Percentiles rank a stretch among this genome's conserved stretches.
Conservation (phyloP, 2,888 invertebrate genomes). For the Drosophila hawaiiensis region DNA sequence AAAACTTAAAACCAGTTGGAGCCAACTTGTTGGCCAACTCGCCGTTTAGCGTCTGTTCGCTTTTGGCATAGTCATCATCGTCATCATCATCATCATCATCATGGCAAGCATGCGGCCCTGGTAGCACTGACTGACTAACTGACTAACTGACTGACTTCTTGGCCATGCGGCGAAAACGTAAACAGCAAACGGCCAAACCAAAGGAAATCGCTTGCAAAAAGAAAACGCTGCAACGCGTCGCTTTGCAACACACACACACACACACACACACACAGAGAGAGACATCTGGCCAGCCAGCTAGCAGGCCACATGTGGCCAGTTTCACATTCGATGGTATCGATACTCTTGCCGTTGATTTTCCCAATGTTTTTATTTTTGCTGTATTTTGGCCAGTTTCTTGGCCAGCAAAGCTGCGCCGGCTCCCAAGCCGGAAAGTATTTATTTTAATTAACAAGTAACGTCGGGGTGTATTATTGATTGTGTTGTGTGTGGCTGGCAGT, state of each 20-base stretch:
- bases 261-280: neutral
- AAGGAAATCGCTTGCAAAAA: conserved; percentile 55
- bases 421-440: conserved; percentile 75
- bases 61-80: conserved; percentile 70
- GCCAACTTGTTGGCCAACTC: conserved; percentile 62
- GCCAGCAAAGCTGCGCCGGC: conserved; percentile 27
- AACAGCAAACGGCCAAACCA: conserved; percentile 47
- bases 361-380: conserved; percentile 11
- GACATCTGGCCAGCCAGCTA: neutral
- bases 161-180: conserved; percentile 57
- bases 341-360: conserved; percentile 40
- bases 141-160: conserved; percentile 68
- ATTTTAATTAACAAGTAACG: conserved; percentile 75
- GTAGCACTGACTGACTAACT: conserved; percentile 68
- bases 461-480: conserved; percentile 46
- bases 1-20: conserved; percentile 62
- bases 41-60: conserved; percentile 36
- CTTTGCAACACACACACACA: conserved; percentile 1
- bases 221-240: conserved; percentile 48
- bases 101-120: conserved; percentile 44
- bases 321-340: conserved; percentile 63
- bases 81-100: conserved; percentile 55
- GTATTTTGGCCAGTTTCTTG: conserved; percentile 52
- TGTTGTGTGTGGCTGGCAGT: conserved; percentile 3
- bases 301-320: conserved; percentile 65